Conservation (phyloP, 2,797 vertebrate genomes). For the Acrossocheilus fasciatus region DNA sequence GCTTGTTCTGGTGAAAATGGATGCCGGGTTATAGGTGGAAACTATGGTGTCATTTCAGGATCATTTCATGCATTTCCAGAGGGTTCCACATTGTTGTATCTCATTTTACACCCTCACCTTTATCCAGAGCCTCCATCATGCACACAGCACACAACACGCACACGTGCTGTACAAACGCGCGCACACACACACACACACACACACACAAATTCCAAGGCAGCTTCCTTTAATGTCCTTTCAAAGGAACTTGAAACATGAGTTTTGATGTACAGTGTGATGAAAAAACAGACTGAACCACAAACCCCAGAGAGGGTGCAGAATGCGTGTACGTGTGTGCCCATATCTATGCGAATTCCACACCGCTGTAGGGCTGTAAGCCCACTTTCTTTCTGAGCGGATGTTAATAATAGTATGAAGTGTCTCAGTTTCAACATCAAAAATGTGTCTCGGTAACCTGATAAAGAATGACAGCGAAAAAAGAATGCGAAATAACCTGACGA, state of each 20-base stretch:
- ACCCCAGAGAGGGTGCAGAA: slow-evolving; percentile 11
- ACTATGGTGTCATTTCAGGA: slow-evolving; percentile 46
- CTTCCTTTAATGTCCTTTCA: slow-evolving; percentile 43
- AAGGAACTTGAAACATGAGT: slow-evolving; percentile 52
- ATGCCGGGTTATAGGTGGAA: slow-evolving; percentile 37
- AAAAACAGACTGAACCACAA: slow-evolving; percentile 15
- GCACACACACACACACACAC: slow-evolving; percentile 1
- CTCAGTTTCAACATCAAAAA: slow-evolving; percentile 42
- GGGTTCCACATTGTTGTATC: slow-evolving; percentile 51
- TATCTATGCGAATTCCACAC: slow-evolving; percentile 30
- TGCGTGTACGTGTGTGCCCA: slow-evolving; percentile 15
- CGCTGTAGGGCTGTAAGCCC: slow-evolving; percentile 2
- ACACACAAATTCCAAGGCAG: slow-evolving; percentile 40
- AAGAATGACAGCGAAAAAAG: slow-evolving; percentile 20
- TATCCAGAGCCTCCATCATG: slow-evolving; percentile 40
- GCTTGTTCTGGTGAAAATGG: slow-evolving; percentile 40
- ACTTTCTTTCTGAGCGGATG: neutral
- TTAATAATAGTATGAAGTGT: slow-evolving; percentile 52
- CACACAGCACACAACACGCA: slow-evolving; percentile 49
- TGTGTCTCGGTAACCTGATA: slow-evolving; percentile 50
- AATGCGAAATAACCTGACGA: slow-evolving; percentile 21
- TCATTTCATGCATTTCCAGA: slow-evolving; percentile 51
- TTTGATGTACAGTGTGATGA: slow-evolving; percentile 27
- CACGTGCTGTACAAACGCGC: slow-evolving; percentile 48
- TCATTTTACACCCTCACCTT: slow-evolving; percentile 54